Evolutionary conservation across 2,888 invertebrate genomes (phyloP).

Genomic region (Scrobipalpa atriplicella): DNA sequence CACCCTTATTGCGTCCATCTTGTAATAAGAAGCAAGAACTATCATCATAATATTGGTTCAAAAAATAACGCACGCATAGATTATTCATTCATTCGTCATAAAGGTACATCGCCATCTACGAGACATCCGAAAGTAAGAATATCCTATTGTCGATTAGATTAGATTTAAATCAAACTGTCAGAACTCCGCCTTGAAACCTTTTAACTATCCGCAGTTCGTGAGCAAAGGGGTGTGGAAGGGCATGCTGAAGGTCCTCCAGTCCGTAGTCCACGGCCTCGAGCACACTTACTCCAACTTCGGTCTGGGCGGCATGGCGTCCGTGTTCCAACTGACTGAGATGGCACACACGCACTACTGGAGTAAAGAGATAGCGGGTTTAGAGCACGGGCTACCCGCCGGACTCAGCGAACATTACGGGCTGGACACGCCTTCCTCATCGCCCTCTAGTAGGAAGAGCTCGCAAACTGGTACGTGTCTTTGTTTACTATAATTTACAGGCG

Average conservation of each 20-base stretch:
- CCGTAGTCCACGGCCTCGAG: slow-evolving; percentile 95
- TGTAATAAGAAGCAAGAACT: too few species aligned
- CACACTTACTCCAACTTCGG: slow-evolving; percentile 96
- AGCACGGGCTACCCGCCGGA: slow-evolving; percentile 80
- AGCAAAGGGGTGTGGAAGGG: slow-evolving; percentile 97
- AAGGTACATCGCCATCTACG: too few species aligned
- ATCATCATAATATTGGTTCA: too few species aligned
- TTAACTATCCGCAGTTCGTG: slow-evolving; percentile 85
- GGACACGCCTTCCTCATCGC: slow-evolving; percentile 67
- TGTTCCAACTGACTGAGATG: slow-evolving; percentile 98
- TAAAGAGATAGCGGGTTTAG: slow-evolving; percentile 87
- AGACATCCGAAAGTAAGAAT: too few species aligned
- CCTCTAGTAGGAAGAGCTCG: slow-evolving; percentile 87
- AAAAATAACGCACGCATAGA: too few species aligned
- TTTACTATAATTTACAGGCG: too few species aligned
- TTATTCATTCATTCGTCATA: too few species aligned
- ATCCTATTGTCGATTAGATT: too few species aligned
- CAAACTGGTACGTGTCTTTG: slow-evolving; percentile 83
- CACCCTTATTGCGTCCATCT: too few species aligned
- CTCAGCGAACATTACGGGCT: slow-evolving; percentile 57
- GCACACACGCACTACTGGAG: slow-evolving; percentile 99
- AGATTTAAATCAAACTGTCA: too few species aligned
- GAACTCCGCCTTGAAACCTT: too few species aligned
- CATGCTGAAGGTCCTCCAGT: slow-evolving; percentile 95
- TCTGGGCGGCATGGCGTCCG: slow-evolving; percentile 98